Conservation (phyloP, 2,888 invertebrate species). For the Frankliniella fusca region DNA sequence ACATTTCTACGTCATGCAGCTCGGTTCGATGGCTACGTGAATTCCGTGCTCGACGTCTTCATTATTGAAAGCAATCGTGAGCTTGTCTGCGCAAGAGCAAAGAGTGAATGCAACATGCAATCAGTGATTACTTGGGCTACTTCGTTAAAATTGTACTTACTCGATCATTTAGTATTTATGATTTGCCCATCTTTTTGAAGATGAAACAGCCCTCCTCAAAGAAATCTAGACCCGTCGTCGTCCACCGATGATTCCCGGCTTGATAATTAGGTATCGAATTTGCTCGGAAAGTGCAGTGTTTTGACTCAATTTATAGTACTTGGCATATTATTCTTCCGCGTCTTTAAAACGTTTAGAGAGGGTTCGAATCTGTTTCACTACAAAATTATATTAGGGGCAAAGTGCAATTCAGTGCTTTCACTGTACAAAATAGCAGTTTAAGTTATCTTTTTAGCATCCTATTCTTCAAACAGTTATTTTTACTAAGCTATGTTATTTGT, state of each 20-base stretch:
- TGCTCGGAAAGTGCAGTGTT: too few species aligned
- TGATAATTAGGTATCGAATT: not conserved
- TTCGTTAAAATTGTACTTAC: constrained; percentile 12
- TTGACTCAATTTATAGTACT: too few species aligned
- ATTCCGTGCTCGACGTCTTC: constrained; percentile 14
- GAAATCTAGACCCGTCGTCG: constrained; percentile 16
- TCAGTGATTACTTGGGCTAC: constrained; percentile 26
- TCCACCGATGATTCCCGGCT: constrained; percentile 17
- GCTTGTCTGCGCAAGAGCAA: constrained; percentile 25
- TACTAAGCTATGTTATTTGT: not conserved
- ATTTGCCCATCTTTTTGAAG: constrained; percentile 12
- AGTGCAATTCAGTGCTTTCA: not conserved
- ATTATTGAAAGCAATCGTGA: constrained; percentile 11
- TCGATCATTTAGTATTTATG: not conserved
- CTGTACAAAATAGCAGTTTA: not conserved
- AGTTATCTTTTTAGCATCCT: not conserved
- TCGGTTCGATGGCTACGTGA: constrained; percentile 12
- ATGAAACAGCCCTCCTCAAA: constrained; percentile 11
- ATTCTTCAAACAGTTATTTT: not conserved
- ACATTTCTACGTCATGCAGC: constrained; percentile 11
- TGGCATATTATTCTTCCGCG: too few species aligned
- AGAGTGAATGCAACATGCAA: constrained; percentile 24
- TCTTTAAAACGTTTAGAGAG: too few species aligned
- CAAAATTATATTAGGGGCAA: too few species aligned
- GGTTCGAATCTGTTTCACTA: too few species aligned